These are phyloP conservation scores for Resseliella maxima DNA, from an alignment of 2,888 invertebrate species.

Conservation along the genomic window DNA sequence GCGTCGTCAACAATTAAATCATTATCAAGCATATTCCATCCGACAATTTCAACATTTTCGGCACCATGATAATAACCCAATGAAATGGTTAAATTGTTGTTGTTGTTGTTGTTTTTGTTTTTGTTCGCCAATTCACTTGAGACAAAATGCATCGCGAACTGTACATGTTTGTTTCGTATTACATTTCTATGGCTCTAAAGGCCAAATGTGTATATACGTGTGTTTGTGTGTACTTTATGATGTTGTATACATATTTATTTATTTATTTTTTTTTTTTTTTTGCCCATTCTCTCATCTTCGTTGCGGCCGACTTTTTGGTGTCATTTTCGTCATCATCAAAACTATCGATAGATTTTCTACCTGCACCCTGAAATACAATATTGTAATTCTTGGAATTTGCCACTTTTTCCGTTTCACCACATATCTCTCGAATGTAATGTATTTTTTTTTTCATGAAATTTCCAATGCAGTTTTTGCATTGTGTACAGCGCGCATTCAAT, in stretches of 20 bases:
- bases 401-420: constrained; percentile 44
- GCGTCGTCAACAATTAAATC: constrained; percentile 45
- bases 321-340: constrained; percentile 27
- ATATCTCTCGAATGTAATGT: neutral
- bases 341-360: constrained; percentile 30
- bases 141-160: constrained; percentile 51
- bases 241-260: too few relatives aligned
- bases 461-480: constrained; percentile 52
- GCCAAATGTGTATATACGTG: neutral
- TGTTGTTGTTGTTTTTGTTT: neutral
- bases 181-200: neutral
- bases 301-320: constrained; percentile 51
- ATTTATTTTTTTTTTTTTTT: neutral
- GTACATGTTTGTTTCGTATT: neutral
- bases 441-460: constrained; percentile 32
- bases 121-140: neutral
- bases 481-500: constrained; percentile 49
- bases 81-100: neutral
- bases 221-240: constrained; percentile 16
- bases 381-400: constrained; percentile 52
- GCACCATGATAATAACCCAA: neutral
- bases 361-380: neutral
- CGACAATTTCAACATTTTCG: constrained; percentile 19
- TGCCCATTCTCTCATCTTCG: neutral
- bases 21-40: constrained; percentile 33